Percentiles rank a stretch among this genome's conserved stretches.
These are phyloP conservation scores for human (Homo sapiens) DNA, from an alignment of 2,113 vertebrate genomes.

Conservation along the genomic window GRCh38 chr5:27685001-27685500, in stretches of 20 bases:
- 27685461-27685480: not conserved
- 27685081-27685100: not conserved
- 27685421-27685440: not conserved
- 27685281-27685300: not conserved
- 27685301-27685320: not conserved
- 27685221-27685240: not conserved
- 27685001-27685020: not conserved
- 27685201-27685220: not conserved
- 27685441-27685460: not conserved
- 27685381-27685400: not conserved
- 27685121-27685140: not conserved
- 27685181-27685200: not conserved
- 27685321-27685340: not conserved
- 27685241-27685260: not conserved
- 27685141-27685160: not conserved
- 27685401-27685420: not conserved
- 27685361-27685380: not conserved
- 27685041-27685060: not conserved
- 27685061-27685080: not conserved
- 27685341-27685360: not conserved
- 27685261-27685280: not conserved
- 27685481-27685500: too few relatives aligned
- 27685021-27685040: not conserved
- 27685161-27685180: not conserved
- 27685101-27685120: not conserved